These are phyloP conservation scores for Marasmarcha lunaedactyla DNA, from an alignment of 2,888 invertebrate species.

Conservation along the genomic window DNA sequence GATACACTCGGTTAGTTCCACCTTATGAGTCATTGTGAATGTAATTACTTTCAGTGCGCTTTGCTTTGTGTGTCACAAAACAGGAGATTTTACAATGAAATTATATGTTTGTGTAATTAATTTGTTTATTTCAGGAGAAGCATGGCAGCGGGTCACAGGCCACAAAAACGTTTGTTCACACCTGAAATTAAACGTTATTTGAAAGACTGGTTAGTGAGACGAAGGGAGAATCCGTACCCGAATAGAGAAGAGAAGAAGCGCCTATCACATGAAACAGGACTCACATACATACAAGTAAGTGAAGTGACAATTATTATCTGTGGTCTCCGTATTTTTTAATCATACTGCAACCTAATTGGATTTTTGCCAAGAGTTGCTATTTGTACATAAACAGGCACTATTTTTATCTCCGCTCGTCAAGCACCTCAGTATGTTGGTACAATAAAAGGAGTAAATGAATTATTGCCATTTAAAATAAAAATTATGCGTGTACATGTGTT, in stretches of 20 bases:
- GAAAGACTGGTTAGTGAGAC: constrained; percentile 81
- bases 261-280: constrained; percentile 78
- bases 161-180: constrained; percentile 80
- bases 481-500: too few relatives aligned
- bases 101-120: neutral
- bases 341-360: constrained; percentile 63
- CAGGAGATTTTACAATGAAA: constrained; percentile 16
- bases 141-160: constrained; percentile 72
- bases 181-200: constrained; percentile 83
- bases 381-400: constrained; percentile 67
- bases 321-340: constrained; percentile 27
- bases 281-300: constrained; percentile 82
- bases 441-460: too few relatives aligned
- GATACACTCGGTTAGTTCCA: constrained; percentile 76
- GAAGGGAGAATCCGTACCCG: constrained; percentile 83
- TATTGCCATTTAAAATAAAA: too few relatives aligned
- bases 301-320: constrained; percentile 4
- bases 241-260: constrained; percentile 82
- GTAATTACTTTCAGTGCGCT: too few relatives aligned
- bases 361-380: constrained; percentile 56
- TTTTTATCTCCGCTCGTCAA: constrained; percentile 59
- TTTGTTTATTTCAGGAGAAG: constrained; percentile 48
- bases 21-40: constrained; percentile 41
- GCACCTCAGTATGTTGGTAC: constrained; percentile 23
- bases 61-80: constrained; percentile 55